Evolutionary conservation across 1,140 invertebrate species (phyloP).

Genomic region (Drosophila watanabei): DNA sequence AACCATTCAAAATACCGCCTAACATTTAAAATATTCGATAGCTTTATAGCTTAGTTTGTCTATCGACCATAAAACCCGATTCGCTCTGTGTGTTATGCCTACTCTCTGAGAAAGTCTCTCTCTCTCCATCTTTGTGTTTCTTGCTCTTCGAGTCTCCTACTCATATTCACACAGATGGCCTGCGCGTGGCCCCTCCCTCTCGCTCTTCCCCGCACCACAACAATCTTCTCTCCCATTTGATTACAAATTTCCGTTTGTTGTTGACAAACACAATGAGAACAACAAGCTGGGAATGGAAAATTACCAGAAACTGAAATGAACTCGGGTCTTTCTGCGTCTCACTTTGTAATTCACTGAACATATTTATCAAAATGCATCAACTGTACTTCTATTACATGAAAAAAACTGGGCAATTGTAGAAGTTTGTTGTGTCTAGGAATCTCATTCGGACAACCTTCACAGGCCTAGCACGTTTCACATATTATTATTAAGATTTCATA

Average conservation of each 20-base stretch:
- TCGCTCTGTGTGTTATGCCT: background rate
- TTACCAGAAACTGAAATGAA: conserved; percentile 5
- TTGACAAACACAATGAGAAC: conserved; percentile 5
- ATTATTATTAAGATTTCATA: background rate
- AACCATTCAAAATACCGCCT: background rate
- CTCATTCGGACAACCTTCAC: background rate
- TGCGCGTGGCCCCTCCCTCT: conserved; percentile 4
- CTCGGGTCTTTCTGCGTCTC: background rate
- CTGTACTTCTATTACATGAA: conserved; percentile 8
- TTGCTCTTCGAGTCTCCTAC: background rate
- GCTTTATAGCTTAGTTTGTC: background rate
- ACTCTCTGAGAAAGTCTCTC: background rate
- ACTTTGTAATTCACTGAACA: background rate
- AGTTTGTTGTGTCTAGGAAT: background rate
- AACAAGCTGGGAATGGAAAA: conserved; percentile 27
- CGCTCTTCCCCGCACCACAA: background rate
- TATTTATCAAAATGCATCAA: background rate
- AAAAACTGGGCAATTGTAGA: background rate
- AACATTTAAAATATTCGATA: conserved; percentile 5
- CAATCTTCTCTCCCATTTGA: conserved; percentile 3
- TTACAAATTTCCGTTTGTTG: conserved; percentile 16
- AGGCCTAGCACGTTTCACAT: background rate
- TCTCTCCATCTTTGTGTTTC: background rate
- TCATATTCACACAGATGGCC: too few relatives aligned
- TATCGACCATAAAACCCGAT: background rate